A percentile compares a stretch with the other conserved stretches of the same genome.
phyloP scores from a whole-genome alignment of 1,140 invertebrate genomes.

The Drosophila sp. region DNA sequence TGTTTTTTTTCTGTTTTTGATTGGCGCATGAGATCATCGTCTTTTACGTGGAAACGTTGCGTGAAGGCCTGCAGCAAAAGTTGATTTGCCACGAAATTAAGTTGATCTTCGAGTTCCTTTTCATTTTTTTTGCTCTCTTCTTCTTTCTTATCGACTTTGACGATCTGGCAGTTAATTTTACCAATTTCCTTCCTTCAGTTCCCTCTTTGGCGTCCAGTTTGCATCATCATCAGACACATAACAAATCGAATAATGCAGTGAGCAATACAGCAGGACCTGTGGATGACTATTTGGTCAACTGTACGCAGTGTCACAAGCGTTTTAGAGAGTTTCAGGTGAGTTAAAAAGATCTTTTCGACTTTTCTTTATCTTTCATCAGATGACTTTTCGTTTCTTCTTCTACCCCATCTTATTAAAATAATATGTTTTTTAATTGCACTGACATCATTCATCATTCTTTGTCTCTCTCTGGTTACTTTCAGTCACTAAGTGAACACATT shows the following conservation, averaged over 20 bases:
- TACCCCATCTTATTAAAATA: neutral
- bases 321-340: slow-evolving; percentile 84
- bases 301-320: slow-evolving; percentile 86
- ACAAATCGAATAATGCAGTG: slow-evolving; percentile 54
- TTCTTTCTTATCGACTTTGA: slow-evolving; percentile 53
- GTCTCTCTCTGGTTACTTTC: neutral
- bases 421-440: slow-evolving; percentile 9
- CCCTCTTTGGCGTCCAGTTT: slow-evolving; percentile 79
- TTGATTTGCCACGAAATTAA: slow-evolving; percentile 82
- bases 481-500: slow-evolving; percentile 87
- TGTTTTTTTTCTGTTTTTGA: slow-evolving; percentile 44
- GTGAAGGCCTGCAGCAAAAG: slow-evolving; percentile 68
- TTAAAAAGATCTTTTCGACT: neutral
- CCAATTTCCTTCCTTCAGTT: slow-evolving; percentile 50
- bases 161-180: slow-evolving; percentile 78
- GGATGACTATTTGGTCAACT: slow-evolving; percentile 85
- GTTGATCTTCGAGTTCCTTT: slow-evolving; percentile 54
- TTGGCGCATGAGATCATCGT: slow-evolving; percentile 77
- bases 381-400: neutral
- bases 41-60: slow-evolving; percentile 75
- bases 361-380: neutral
- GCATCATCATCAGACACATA: slow-evolving; percentile 74
- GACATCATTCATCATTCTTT: neutral
- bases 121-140: slow-evolving; percentile 31
- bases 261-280: slow-evolving; percentile 46